Conservation (phyloP, 2,888 invertebrate species). For the Sarcophaga carnaria region DNA sequence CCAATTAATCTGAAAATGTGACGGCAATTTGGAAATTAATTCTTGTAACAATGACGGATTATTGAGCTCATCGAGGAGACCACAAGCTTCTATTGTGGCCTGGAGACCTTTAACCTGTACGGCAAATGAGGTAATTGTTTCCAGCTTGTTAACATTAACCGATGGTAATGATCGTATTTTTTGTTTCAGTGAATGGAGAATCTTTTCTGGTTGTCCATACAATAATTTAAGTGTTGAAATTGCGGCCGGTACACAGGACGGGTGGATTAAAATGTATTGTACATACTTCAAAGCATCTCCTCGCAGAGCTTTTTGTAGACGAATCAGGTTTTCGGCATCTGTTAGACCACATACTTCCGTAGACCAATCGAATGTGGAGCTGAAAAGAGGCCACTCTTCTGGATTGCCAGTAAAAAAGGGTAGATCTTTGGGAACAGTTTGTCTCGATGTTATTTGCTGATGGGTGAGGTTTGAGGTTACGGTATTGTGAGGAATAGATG, state of each 20-base stretch:
- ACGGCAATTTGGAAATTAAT: too few species aligned
- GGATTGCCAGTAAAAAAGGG: constrained; percentile 42
- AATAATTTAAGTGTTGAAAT: constrained; percentile 56
- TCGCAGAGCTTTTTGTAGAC: constrained; percentile 18
- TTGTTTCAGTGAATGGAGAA: too few species aligned
- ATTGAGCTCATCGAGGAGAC: too few species aligned
- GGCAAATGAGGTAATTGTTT: too few species aligned
- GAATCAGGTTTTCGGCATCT: constrained; percentile 53
- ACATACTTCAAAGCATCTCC: not conserved
- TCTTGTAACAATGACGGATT: too few species aligned
- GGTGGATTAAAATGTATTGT: constrained; percentile 52
- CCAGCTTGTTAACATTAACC: too few species aligned
- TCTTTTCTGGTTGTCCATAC: constrained; percentile 53
- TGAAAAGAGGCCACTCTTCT: constrained; percentile 54
- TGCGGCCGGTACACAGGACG: constrained; percentile 53
- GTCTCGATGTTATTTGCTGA: constrained; percentile 41
- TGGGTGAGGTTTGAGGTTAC: constrained; percentile 27
- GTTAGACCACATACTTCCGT: constrained; percentile 46
- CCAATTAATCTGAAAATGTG: too few species aligned
- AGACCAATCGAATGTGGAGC: constrained; percentile 57
- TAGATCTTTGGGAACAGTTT: constrained; percentile 48
- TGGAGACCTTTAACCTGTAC: too few species aligned
- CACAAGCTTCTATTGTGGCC: too few species aligned
- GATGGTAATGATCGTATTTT: too few species aligned
- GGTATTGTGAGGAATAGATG: constrained; percentile 9